Base-by-base conservation (phyloP, 2,888 invertebrate species). In the Tachina fera region DNA sequence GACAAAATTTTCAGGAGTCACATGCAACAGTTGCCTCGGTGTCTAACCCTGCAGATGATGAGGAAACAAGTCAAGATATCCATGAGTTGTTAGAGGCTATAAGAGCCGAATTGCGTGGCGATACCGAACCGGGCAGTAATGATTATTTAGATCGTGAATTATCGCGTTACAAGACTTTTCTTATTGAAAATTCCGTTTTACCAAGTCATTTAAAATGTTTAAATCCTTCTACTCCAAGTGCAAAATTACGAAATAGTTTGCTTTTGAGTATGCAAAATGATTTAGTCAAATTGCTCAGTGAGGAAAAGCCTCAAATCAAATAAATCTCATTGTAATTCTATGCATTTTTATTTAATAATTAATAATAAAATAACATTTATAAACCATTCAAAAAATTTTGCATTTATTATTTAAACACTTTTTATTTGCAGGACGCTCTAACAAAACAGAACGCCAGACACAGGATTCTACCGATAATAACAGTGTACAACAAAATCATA, bases 251-350 rank as follows among this genome's bases (percentile, higher is more conserved):
- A 9, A 87, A 88, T 0, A 90, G 87, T 75, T 76, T 92, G 75
- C 81, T 92, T 31, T 53, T 92, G 11, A 89, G 89, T 39, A 87
- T 92, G 80, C 92, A 92, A 84, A 90, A 88, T 6, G 90, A 90
- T 88, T 88, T 92, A 67, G 63, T 91, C 8, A 89, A 89, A 58
- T 45, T 91, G 67, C 79, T 91, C 31, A 85, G 60, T 11, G 86
- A 89, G 1, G 45, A 68, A 31, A 60, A 75, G 13, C 47, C 63
- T 45, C 67, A 58, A 71, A 56, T 19, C 65, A 76, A 60, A 22
- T 10, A 9, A 47, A 45, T 58, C 9, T 19, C 9, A 9, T 53
- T 68, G 39, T 53, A 53, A 8, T 63, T 2, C 16, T 1, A n/a
- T 22, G 31, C 31, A 31, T 41, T 58, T 47, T 22, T 39, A 45